Base-by-base conservation (phyloP, 2,797 vertebrate species). In the Danio choprae region DNA sequence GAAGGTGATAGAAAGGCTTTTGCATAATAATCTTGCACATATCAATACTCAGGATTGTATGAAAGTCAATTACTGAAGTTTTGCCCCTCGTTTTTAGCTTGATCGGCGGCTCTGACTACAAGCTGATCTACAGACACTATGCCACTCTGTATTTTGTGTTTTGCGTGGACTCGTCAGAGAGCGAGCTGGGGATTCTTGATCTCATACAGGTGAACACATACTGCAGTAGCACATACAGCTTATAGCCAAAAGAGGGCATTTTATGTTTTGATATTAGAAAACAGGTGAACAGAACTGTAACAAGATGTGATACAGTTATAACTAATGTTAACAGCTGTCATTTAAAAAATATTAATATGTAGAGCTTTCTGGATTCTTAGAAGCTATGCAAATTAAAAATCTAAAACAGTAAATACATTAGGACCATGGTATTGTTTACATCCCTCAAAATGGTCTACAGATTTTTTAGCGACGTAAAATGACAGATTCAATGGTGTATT, bases 121-220 rank as follows among this genome's bases (percentile, higher is more conserved):
- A 94, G 82, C 89, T 95, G 84, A 95, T 95, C 77, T 95, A 94
- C 86, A 91, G 93, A 29, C 94, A 95, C 83, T 95, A 95, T 15
- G 94, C 94, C 20, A 94, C 94, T 1, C 90, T 95, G 1, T 95
- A 95, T 89, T 95, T 95, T 22, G 93, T 95, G 10, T 95, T 95
- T 84, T 95, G 94, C 22, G 94, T 95, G 86, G 94, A 95, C 85
- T 94, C 94, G 0, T 95, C 93, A 0, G 94, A 95, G 86, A 95
- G 94, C 1, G 94, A 95, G 79, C 90, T 95, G 80, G 94, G 94
- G 58, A 95, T 95, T 87, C 88, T 95, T 86, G 94, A 95, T 88
- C 94, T 95, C 72, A 95, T 95, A 83, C 95, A 95, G 95, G 94
- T 94, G 86, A 50, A 87, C 81, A 43, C 18, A 20, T n/a, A 29